Percentiles rank a stretch among this genome's conserved stretches.
Conservation (phyloP, 35 echinoderm and acorn worm species). For the Hemicentrotus pulcherrimus region DNA sequence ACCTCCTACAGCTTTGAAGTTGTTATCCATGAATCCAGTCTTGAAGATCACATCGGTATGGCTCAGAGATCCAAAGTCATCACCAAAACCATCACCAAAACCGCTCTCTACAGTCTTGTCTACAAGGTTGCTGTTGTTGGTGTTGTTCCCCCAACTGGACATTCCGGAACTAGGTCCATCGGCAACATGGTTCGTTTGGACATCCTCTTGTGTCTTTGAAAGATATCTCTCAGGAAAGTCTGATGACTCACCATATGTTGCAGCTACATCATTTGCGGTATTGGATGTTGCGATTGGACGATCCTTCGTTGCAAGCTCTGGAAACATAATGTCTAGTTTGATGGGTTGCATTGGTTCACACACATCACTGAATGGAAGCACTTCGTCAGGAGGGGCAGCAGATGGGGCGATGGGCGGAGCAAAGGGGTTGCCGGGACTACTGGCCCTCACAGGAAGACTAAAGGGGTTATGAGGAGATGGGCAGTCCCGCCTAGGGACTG, state of each 20-base stretch:
- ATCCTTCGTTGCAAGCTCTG: not conserved
- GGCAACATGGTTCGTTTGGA: not conserved
- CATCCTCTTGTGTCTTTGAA: not conserved
- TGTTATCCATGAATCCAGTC: constrained; percentile 3
- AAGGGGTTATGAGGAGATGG: not conserved
- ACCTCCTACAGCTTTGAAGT: constrained; percentile 4
- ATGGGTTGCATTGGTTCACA: not conserved
- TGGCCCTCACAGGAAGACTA: not conserved
- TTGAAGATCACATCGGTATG: constrained; percentile 28
- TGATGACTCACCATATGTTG: not conserved
- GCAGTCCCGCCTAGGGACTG: not conserved
- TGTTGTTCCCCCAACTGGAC: not conserved
- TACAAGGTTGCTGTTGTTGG: not conserved
- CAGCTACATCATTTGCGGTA: not conserved
- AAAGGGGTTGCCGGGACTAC: constrained; percentile 22
- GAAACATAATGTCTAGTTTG: not conserved
- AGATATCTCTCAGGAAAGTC: too few species aligned
- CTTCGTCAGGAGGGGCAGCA: not conserved
- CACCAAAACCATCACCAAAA: not conserved
- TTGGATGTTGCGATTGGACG: not conserved
- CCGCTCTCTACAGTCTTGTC: not conserved
- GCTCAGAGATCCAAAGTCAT: constrained; percentile 30
- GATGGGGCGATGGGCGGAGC: not conserved
- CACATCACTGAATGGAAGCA: not conserved
- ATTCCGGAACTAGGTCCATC: not conserved